phyloP scores from a whole-genome alignment of 2,113 vertebrate species.

The Hyperopisus bebe region DNA sequence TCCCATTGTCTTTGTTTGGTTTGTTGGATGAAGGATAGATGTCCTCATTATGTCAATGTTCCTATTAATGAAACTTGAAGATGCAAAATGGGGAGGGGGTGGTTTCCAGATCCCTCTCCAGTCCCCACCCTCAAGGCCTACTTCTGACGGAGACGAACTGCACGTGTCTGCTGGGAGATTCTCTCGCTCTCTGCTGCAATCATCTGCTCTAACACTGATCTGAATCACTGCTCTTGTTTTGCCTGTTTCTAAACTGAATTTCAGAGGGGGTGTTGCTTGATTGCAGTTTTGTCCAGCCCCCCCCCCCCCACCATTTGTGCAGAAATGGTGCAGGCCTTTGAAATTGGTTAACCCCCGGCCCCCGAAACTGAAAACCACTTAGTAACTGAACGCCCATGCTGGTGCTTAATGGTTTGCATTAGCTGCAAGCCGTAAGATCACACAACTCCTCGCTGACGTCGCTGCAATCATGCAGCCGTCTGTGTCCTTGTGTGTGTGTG shows the following conservation, averaged over 20 bases:
- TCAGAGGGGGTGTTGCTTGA: background rate
- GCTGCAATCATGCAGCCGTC: constrained; percentile 66
- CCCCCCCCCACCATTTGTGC: background rate
- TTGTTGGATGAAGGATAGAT: background rate
- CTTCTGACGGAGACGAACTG: background rate
- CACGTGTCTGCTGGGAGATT: background rate
- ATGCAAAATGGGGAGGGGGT: background rate
- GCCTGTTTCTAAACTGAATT: background rate
- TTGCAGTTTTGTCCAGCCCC: background rate
- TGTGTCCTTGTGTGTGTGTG: background rate
- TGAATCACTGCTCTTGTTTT: background rate
- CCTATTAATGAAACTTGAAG: background rate
- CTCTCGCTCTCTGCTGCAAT: background rate
- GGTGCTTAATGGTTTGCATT: constrained; percentile 60
- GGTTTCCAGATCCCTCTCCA: background rate
- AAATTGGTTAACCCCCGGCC: constrained; percentile 29
- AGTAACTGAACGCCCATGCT: constrained; percentile 37
- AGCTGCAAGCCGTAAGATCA: constrained; percentile 61
- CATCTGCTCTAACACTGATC: background rate
- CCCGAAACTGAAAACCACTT: constrained; percentile 34
- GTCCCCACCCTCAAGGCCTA: background rate
- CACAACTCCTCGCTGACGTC: constrained; percentile 53
- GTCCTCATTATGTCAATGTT: background rate
- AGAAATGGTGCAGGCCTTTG: constrained; percentile 8
- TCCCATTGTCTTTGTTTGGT: background rate